Evolutionary conservation across 2,888 invertebrate genomes (phyloP).

Genomic region (Podabrus alpinus): DNA sequence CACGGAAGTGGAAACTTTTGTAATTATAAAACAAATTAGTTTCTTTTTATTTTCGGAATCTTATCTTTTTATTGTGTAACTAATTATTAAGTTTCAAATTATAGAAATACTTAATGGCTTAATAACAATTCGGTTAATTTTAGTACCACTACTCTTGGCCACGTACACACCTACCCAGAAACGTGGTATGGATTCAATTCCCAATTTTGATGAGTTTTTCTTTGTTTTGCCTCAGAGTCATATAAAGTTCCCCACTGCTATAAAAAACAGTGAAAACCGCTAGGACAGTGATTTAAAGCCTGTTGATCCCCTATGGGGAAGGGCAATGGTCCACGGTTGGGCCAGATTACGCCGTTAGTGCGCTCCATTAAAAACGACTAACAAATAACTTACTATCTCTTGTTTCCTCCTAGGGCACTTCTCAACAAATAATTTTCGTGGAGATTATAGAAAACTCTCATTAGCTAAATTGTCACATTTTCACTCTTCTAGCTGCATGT

Average conservation of each 20-base stretch:
- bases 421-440: not conserved
- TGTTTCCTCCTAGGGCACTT: not conserved
- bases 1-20: not conserved
- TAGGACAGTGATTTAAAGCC: not conserved
- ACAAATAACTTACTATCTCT: not conserved
- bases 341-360: not conserved
- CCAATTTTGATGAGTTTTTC: not conserved
- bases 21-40: not conserved
- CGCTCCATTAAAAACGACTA: not conserved
- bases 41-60: not conserved
- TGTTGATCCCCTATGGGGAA: not conserved
- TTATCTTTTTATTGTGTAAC: not conserved
- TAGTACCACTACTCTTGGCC: too few relatives aligned
- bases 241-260: not conserved
- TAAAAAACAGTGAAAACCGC: not conserved
- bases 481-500: not conserved
- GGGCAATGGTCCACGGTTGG: not conserved
- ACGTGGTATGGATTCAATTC: not conserved
- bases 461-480: not conserved
- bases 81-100: too few relatives aligned
- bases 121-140: too few relatives aligned
- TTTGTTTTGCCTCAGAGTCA: not conserved
- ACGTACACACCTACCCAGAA: not conserved
- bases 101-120: too few relatives aligned
- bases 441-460: not conserved